Evolutionary conservation across 2,888 invertebrate species (phyloP), one percentile per base, ranked within the genome.

Genomic region (Scelioninae gen. 2): DNA sequence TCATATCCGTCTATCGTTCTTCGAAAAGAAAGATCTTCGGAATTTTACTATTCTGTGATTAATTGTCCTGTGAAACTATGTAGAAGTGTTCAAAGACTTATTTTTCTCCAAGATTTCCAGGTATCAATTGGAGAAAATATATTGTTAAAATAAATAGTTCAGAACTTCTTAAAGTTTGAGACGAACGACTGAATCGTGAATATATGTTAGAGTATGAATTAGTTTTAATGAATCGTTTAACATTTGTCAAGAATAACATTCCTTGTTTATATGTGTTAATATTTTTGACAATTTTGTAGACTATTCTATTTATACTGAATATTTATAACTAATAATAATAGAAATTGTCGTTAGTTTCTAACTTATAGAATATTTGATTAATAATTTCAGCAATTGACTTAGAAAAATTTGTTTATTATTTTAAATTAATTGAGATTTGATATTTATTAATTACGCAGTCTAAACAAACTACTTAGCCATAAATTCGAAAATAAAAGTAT

Each of bases 31-130:
- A 25, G 31, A 39, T 48, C 31, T 35, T 6, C 45, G 45, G 25
- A 55, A 46, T 55, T 18, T n/a, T 52, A 46, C 48, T 50, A 9
- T 52, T 61, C 69, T 69, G 69, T 69, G 69, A 69, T 69, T 46
- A 53, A 69, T 35, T 39, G 13, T 67, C 41, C 33, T 50, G 57
- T 50, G 43, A 67, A 48, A 28, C 25, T 5, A 11, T n/a, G 25
- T 13, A n/a, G 9, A 35, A 52, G 22, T 46, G 15, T 45, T 48
- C 13, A 18, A 65, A 55, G 55, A 65, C 46, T 55, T 41, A 19
- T 43, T 16, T 11, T 64, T 33, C 16, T 22, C 45, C 37, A 57
- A 46, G 55, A 18, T 45, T 50, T 63, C 28, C 31, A 33, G 41
- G 16, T 4, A 1, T 15, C 39, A 18, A 10, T 63, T 52, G 50